phyloP scores from a whole-genome alignment of 2,113 vertebrate genomes.

The Erinaceus europaeus region DNA sequence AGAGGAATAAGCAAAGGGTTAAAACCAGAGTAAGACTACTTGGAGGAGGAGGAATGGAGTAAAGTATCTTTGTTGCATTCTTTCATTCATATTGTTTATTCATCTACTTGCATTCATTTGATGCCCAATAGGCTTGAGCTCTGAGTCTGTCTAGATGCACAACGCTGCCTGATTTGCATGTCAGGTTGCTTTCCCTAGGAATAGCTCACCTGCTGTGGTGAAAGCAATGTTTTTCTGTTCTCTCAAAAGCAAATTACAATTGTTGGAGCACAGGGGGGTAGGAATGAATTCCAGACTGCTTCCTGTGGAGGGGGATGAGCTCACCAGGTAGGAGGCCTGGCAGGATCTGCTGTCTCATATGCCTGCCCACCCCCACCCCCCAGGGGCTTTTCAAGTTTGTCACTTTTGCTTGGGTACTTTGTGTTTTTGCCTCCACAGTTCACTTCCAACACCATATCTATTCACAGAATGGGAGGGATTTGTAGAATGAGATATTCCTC shows the following conservation, averaged over 20 bases:
- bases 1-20: not conserved
- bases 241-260: not conserved
- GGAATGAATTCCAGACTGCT: not conserved
- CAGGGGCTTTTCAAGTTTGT: not conserved
- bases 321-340: not conserved
- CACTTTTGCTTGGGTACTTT: not conserved
- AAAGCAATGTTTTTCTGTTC: conserved; percentile 13
- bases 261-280: not conserved
- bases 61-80: not conserved
- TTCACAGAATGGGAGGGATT: not conserved
- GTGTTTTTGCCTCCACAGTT: not conserved
- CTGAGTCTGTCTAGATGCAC: not conserved
- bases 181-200: not conserved
- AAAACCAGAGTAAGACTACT: not conserved
- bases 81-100: not conserved
- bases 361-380: not conserved
- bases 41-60: not conserved
- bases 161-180: not conserved
- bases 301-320: not conserved
- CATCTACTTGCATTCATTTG: not conserved
- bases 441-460: not conserved
- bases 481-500: not conserved
- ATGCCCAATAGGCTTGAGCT: not conserved
- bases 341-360: not conserved
- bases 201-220: not conserved